Conservation (phyloP, 2,888 invertebrate genomes). For the Drymonia ruficornis region DNA sequence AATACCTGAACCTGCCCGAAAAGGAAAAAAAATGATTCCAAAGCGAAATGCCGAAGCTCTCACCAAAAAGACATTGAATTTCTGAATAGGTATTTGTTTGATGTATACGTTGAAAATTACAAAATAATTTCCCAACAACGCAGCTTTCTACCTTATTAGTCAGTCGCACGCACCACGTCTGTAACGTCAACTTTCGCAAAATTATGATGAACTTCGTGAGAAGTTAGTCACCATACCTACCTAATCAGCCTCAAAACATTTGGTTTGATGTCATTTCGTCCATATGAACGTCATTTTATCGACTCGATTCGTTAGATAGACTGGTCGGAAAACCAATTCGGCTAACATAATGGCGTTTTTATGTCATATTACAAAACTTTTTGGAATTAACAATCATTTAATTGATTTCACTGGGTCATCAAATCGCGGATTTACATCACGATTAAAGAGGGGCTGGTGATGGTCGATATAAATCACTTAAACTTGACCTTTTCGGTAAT, state of each 20-base stretch:
- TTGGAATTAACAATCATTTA: conserved; percentile 1
- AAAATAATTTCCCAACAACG: no score
- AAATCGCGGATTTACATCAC: conserved; percentile 2
- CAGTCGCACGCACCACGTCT: no score
- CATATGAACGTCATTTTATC: neutral
- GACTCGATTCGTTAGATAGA: neutral
- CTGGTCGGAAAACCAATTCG: neutral
- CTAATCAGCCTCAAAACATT: neutral
- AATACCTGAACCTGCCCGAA: no score
- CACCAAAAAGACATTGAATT: no score
- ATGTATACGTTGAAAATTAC: no score
- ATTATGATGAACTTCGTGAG: no score
- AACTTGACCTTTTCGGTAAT: conserved; percentile 17
- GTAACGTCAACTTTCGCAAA: no score
- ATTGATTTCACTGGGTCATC: neutral
- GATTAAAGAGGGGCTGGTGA: conserved; percentile 6
- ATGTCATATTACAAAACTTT: neutral
- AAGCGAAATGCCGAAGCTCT: no score
- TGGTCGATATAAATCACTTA: conserved; percentile 13
- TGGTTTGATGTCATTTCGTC: neutral
- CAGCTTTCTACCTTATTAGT: no score
- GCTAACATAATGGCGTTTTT: neutral
- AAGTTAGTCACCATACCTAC: no score
- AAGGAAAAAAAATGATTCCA: no score
- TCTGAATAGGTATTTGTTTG: no score